Evolutionary conservation across 2,888 invertebrate genomes (phyloP).

Genomic region (Diaprepes abbreviatus): DNA sequence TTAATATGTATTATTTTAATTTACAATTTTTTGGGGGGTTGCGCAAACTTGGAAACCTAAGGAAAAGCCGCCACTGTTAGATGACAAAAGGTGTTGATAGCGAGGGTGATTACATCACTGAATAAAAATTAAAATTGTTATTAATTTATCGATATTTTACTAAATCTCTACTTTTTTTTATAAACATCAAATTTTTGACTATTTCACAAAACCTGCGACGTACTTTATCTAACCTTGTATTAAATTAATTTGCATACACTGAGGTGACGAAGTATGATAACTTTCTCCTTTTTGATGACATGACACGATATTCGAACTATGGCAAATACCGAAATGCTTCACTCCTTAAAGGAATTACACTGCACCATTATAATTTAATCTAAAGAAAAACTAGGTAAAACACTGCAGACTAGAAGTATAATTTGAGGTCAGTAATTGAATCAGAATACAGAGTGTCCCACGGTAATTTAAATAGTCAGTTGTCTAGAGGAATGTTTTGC

Average conservation of each 20-base stretch:
- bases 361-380: no score
- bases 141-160: no score
- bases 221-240: constrained; percentile 2
- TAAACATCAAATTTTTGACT: no score
- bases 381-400: neutral
- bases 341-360: no score
- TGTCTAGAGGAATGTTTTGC: neutral
- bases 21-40: no score
- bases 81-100: no score
- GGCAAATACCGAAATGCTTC: neutral
- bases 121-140: no score
- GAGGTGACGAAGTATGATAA: constrained; percentile 12
- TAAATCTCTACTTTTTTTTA: no score
- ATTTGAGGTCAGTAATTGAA: constrained; percentile 2
- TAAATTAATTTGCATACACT: constrained; percentile 16
- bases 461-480: neutral
- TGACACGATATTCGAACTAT: constrained; percentile 11
- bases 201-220: neutral
- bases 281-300: constrained; percentile 3
- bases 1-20: no score
- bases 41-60: no score
- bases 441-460: neutral
- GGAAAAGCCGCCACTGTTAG: no score
- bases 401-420: neutral
- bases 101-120: no score